phyloP scores from a whole-genome alignment of 2,888 invertebrate genomes.

The Artemia sp. region DNA sequence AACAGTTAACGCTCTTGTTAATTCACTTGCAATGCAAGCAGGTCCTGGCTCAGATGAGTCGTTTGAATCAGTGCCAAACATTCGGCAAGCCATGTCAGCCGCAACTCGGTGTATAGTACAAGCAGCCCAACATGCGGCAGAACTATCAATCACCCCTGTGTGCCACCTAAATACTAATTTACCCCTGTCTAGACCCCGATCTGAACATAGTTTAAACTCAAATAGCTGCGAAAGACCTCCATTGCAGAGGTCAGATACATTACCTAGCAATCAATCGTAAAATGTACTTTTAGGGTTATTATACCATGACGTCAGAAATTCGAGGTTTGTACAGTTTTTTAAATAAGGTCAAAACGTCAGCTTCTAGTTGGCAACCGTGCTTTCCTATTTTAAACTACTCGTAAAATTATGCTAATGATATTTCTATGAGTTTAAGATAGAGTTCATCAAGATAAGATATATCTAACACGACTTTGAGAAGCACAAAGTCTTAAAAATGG shows the following conservation, averaged over 20 bases:
- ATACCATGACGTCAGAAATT: too few species aligned
- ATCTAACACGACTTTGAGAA: too few species aligned
- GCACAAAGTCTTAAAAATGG: too few species aligned
- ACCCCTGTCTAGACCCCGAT: constrained; percentile 6
- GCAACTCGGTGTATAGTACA: constrained; percentile 13
- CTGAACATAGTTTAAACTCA: constrained; percentile 4
- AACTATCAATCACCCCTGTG: constrained; percentile 15
- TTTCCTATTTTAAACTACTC: too few species aligned
- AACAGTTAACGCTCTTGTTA: constrained; percentile 81
- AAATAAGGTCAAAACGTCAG: too few species aligned
- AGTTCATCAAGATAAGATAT: too few species aligned
- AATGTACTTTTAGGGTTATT: not conserved
- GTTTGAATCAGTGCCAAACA: constrained; percentile 15
- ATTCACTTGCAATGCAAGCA: constrained; percentile 75
- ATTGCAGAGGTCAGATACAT: constrained; percentile 9
- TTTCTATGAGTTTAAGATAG: too few species aligned
- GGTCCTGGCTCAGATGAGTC: constrained; percentile 65
- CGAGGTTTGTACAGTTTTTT: too few species aligned
- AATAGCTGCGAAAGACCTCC: not conserved
- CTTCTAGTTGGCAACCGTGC: too few species aligned
- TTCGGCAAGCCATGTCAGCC: constrained; percentile 4
- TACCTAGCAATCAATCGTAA: constrained; percentile 7
- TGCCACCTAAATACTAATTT: constrained; percentile 5
- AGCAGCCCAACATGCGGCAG: constrained; percentile 1
- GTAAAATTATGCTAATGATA: too few species aligned